phyloP scores from a whole-genome alignment of 2,113 vertebrate genomes.

The Oreochromis aureus region DNA sequence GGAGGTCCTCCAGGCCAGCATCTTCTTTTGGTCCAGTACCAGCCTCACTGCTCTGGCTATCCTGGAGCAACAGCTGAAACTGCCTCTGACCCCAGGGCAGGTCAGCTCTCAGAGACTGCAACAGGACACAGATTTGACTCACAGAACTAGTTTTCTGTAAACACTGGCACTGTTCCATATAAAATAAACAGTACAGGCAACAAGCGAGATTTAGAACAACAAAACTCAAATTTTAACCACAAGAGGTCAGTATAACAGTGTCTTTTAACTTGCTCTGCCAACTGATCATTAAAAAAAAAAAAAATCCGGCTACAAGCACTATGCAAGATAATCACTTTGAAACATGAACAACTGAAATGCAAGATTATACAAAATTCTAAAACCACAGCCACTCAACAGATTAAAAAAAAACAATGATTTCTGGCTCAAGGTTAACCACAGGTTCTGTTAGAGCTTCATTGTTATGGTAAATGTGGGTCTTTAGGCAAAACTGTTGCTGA shows the following conservation, averaged over 20 bases:
- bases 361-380: not conserved
- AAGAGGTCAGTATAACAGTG: not conserved
- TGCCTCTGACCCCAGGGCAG: constrained; percentile 76
- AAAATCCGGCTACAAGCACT: not conserved
- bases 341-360: not conserved
- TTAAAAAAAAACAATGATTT: not conserved
- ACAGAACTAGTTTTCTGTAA: not conserved
- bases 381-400: not conserved
- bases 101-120: constrained; percentile 73
- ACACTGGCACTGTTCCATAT: not conserved
- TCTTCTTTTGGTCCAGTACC: constrained; percentile 55
- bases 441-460: not conserved
- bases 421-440: not conserved
- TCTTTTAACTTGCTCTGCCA: not conserved
- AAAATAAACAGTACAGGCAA: not conserved
- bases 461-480: not conserved
- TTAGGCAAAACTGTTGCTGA: not conserved
- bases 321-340: not conserved
- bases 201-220: not conserved
- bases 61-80: constrained; percentile 49
- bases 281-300: not conserved
- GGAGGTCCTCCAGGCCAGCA: constrained; percentile 77
- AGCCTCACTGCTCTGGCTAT: constrained; percentile 41
- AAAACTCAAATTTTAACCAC: not conserved
- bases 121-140: not conserved